phyloP scores from a whole-genome alignment of 1,140 invertebrate genomes.

The Zaprionus nigranus region DNA sequence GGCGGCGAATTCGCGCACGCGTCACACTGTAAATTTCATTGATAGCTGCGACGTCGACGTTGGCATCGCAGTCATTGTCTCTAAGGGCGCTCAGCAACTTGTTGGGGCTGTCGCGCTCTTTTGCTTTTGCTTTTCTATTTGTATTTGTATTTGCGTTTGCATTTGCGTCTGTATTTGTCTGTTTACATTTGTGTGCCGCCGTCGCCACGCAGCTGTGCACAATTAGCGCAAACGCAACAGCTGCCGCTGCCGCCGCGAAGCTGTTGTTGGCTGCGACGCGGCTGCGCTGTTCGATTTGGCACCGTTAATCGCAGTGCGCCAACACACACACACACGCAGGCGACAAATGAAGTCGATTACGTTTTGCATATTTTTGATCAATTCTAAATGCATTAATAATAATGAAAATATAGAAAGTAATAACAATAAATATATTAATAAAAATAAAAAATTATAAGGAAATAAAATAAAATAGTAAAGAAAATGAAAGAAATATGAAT shows the following conservation, averaged over 20 bases:
- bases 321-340: neutral
- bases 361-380: neutral
- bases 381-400: neutral
- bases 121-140: conserved; percentile 28
- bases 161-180: conserved; percentile 14
- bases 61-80: neutral
- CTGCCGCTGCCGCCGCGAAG: conserved; percentile 23
- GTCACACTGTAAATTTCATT: conserved; percentile 52
- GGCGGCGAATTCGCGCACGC: conserved; percentile 62
- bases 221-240: conserved; percentile 71
- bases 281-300: conserved; percentile 7
- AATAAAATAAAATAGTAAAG: no score
- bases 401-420: neutral
- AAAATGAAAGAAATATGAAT: no score
- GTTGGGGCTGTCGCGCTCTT: conserved; percentile 30
- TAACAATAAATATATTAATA: neutral
- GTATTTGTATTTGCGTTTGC: conserved; percentile 38
- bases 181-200: conserved; percentile 37
- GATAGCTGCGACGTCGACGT: conserved; percentile 11
- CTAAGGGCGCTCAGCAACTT: conserved; percentile 31
- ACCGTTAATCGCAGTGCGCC: neutral
- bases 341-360: conserved; percentile 26
- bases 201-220: conserved; percentile 72
- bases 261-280: conserved; percentile 32
- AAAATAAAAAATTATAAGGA: no score